Evolutionary conservation across 2,797 vertebrate genomes (phyloP).

Genomic region (Syngnathus rostellatus): DNA sequence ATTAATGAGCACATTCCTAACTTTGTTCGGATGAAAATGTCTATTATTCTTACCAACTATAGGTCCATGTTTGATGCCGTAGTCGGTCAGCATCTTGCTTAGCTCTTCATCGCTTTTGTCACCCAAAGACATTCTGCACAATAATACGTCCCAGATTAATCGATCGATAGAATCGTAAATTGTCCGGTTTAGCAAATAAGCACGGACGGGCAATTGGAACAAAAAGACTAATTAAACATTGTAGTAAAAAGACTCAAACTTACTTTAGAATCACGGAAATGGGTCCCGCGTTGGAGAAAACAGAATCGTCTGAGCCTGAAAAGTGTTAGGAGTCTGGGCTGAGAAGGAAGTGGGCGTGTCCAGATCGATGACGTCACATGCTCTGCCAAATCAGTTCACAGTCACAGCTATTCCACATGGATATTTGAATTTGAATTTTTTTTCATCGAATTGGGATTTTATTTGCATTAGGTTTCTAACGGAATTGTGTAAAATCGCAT

Average conservation of each 20-base stretch:
- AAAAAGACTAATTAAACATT: not conserved
- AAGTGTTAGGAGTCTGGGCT: not conserved
- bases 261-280: not conserved
- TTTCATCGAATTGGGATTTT: too few relatives aligned
- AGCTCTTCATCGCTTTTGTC: slow-evolving; percentile 55
- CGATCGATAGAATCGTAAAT: not conserved
- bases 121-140: slow-evolving; percentile 51
- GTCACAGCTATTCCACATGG: not conserved
- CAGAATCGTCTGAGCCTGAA: not conserved
- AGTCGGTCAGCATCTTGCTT: slow-evolving; percentile 45
- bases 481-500: too few relatives aligned
- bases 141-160: not conserved
- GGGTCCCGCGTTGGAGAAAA: not conserved
- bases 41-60: slow-evolving; percentile 52
- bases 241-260: not conserved
- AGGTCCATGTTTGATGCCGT: slow-evolving; percentile 67
- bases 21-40: not conserved
- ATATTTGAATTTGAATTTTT: not conserved
- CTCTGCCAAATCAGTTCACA: not conserved
- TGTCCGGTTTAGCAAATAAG: not conserved
- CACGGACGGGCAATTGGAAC: not conserved
- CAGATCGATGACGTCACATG: not conserved
- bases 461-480: too few relatives aligned
- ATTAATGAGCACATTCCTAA: not conserved
- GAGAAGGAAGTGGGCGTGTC: not conserved